phyloP scores from a whole-genome alignment of 2,888 invertebrate genomes.

The Troides aeacus region DNA sequence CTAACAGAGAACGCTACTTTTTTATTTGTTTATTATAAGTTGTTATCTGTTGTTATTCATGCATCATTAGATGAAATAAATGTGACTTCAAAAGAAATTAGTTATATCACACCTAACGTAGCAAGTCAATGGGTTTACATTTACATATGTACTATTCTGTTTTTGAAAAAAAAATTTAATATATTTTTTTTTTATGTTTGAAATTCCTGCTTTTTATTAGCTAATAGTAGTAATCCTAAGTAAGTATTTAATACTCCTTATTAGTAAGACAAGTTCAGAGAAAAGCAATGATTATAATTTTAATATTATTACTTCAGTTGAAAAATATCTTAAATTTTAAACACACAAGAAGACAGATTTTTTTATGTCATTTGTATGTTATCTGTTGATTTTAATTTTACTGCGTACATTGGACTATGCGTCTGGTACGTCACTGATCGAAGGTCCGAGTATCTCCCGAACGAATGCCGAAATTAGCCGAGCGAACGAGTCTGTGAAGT shows the following conservation, averaged over 20 bases:
- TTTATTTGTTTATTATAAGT: not conserved
- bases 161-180: too few relatives aligned
- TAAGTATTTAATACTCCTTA: too few relatives aligned
- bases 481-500: slow-evolving; percentile 74
- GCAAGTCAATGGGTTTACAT: too few relatives aligned
- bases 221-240: too few relatives aligned
- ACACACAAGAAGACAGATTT: not conserved
- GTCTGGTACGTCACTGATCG: slow-evolving; percentile 58
- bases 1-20: not conserved
- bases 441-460: slow-evolving; percentile 63
- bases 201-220: too few relatives aligned
- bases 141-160: too few relatives aligned
- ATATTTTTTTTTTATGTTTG: too few relatives aligned
- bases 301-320: not conserved
- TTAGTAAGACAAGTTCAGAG: too few relatives aligned
- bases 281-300: not conserved
- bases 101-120: not conserved
- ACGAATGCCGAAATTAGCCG: slow-evolving; percentile 82
- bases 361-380: not conserved
- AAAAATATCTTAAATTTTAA: not conserved
- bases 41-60: not conserved
- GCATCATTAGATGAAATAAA: not conserved
- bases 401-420: slow-evolving; percentile 36
- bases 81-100: not conserved
- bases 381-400: not conserved